Percentiles rank a stretch among this genome's conserved stretches.
Conservation (phyloP, 2,888 invertebrate genomes). For the Noctua pronuba region DNA sequence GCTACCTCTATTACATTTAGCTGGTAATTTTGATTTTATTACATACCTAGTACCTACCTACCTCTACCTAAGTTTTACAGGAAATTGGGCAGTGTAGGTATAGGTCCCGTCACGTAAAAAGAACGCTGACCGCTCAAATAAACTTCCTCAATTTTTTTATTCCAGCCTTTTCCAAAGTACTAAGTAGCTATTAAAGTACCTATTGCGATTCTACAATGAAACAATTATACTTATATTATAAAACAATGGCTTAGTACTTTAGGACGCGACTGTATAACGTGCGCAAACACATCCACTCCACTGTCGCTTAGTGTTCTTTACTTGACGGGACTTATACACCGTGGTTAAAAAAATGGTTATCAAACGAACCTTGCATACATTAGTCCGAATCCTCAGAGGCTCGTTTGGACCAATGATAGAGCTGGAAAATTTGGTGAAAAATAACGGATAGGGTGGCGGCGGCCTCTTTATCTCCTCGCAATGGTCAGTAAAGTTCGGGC, state of each 20-base stretch:
- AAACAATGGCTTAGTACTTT: no score
- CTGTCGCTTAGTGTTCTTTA: no score
- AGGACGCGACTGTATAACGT: no score
- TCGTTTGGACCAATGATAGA: constrained; percentile 94
- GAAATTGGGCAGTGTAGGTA: background rate
- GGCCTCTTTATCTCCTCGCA: constrained; percentile 95
- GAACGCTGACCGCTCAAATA: no score
- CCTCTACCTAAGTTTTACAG: background rate
- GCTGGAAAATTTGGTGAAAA: constrained; percentile 96
- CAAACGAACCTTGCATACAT: constrained; percentile 49
- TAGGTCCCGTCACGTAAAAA: no score
- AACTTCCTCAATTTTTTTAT: no score
- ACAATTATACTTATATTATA: no score
- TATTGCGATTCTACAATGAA: no score
- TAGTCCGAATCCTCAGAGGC: constrained; percentile 87
- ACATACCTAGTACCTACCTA: background rate
- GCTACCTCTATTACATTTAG: background rate
- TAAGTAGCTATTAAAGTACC: no score
- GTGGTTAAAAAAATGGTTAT: background rate
- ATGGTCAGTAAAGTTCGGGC: constrained; percentile 96
- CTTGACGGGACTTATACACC: no score
- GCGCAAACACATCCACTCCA: no score
- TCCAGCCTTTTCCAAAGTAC: no score
- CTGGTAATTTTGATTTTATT: background rate
- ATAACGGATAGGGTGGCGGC: constrained; percentile 94